These are phyloP conservation scores for Branchipolynoe longqiensis DNA, from an alignment of 2,888 invertebrate species.

Conservation along the genomic window DNA sequence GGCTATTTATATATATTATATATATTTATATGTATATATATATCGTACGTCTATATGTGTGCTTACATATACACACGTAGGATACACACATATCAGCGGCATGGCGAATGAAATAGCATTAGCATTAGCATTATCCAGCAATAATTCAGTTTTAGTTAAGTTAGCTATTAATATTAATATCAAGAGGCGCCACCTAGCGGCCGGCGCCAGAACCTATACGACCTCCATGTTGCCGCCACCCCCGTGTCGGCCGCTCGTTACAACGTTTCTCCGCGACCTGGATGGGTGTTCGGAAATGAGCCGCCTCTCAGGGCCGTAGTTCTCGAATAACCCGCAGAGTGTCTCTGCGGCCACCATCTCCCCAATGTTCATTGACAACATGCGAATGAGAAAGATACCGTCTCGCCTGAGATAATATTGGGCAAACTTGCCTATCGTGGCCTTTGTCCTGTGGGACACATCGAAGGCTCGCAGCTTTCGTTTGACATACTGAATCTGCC, in stretches of 20 bases:
- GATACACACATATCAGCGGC: too few relatives aligned
- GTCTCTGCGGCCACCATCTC: conserved; percentile 68
- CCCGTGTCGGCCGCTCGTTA: conserved; percentile 25
- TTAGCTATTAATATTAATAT: conserved; percentile 19
- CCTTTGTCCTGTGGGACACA: conserved; percentile 63
- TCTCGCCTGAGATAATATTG: conserved; percentile 67
- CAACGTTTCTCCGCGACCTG: conserved; percentile 51
- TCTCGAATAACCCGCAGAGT: conserved; percentile 66
- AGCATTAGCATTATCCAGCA: too few relatives aligned
- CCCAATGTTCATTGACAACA: conserved; percentile 67
- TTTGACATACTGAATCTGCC: conserved; percentile 67
- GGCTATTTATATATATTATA: not conserved
- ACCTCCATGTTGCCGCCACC: conserved; percentile 57
- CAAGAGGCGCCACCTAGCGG: conserved; percentile 2
- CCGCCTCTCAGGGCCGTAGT: conserved; percentile 66
- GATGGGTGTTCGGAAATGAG: conserved; percentile 62
- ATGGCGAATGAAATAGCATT: too few relatives aligned
- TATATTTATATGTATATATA: too few relatives aligned
- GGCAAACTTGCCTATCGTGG: conserved; percentile 63
- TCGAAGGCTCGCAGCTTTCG: conserved; percentile 65
- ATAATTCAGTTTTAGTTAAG: conserved; percentile 31
- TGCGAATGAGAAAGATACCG: conserved; percentile 66
- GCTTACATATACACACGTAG: too few relatives aligned
- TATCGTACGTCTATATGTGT: too few relatives aligned
- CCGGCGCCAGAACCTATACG: conserved; percentile 43